phyloP scores from a whole-genome alignment of 2,113 vertebrate genomes.

The Cololabis saira region DNA sequence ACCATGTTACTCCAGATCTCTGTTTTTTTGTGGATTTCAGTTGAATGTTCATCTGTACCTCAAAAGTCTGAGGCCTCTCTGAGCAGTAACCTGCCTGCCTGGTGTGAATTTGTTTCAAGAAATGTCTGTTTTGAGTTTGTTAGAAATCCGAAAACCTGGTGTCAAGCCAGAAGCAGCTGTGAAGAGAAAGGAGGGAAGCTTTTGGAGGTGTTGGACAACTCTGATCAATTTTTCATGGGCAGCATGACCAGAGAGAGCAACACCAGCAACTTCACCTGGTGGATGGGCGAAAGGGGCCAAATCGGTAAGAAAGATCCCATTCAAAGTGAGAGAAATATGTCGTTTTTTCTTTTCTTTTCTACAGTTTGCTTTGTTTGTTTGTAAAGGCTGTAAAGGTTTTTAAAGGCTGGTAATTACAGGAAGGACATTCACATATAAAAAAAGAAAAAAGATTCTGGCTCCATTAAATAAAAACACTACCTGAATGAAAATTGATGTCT shows the following conservation, averaged over 20 bases:
- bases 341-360: background rate
- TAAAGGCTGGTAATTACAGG: background rate
- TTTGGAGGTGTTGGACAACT: constrained; percentile 42
- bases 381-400: background rate
- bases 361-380: background rate
- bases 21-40: constrained; percentile 66
- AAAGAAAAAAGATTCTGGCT: background rate
- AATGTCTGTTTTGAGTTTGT: constrained; percentile 71
- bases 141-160: constrained; percentile 56
- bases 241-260: constrained; percentile 23
- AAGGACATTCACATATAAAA: background rate
- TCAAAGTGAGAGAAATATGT: constrained; percentile 61
- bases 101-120: constrained; percentile 42
- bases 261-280: constrained; percentile 62
- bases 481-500: too few relatives aligned
- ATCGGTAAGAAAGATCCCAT: background rate
- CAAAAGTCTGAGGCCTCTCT: constrained; percentile 11
- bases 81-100: background rate
- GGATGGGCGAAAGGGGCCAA: constrained; percentile 65
- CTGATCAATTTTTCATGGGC: constrained; percentile 48
- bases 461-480: background rate
- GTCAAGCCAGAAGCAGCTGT: constrained; percentile 66
- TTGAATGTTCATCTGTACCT: constrained; percentile 35
- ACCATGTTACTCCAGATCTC: constrained; percentile 27
- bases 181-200: constrained; percentile 68